These are phyloP conservation scores for Copidosoma floridanum DNA, from an alignment of 1,140 invertebrate species.

Conservation along the genomic window DNA sequence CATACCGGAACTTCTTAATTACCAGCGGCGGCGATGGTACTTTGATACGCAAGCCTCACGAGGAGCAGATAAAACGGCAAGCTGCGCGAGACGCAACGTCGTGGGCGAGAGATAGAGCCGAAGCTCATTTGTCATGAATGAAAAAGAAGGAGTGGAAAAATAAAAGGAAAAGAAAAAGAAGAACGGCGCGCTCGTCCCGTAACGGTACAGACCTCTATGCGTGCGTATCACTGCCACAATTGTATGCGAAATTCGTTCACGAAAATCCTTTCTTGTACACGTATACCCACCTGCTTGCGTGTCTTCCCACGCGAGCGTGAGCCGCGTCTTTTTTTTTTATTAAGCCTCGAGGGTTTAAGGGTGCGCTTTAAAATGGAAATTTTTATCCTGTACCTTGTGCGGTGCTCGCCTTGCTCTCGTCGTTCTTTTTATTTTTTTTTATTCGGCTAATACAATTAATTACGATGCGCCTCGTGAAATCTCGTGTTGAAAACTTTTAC, in stretches of 20 bases:
- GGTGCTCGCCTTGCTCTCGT: too few species aligned
- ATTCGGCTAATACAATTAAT: too few species aligned
- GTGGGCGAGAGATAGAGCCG: not conserved
- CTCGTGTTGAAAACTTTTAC: too few species aligned
- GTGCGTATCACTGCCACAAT: slow-evolving; percentile 8
- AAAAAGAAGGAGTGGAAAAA: not conserved
- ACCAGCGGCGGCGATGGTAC: slow-evolving; percentile 1
- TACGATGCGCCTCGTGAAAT: too few species aligned
- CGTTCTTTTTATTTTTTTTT: too few species aligned
- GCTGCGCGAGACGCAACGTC: not conserved
- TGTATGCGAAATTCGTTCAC: slow-evolving; percentile 10
- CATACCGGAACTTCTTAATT: slow-evolving; percentile 27
- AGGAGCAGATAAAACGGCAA: slow-evolving; percentile 13
- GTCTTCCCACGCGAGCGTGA: slow-evolving; percentile 8
- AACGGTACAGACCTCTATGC: not conserved
- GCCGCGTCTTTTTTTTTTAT: not conserved
- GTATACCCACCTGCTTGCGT: too few species aligned
- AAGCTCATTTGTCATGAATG: not conserved
- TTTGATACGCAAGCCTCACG: slow-evolving; percentile 3
- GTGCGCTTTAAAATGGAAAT: not conserved
- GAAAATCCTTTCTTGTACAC: not conserved
- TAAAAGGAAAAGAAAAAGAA: slow-evolving; percentile 8
- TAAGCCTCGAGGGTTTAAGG: not conserved
- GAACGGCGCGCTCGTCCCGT: not conserved
- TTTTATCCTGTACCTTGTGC: slow-evolving; percentile 2